A percentile compares a stretch with the other conserved stretches of the same genome.
These are phyloP conservation scores for Zygothrica quintamaculata DNA, from an alignment of 2,888 invertebrate species.

Conservation along the genomic window DNA sequence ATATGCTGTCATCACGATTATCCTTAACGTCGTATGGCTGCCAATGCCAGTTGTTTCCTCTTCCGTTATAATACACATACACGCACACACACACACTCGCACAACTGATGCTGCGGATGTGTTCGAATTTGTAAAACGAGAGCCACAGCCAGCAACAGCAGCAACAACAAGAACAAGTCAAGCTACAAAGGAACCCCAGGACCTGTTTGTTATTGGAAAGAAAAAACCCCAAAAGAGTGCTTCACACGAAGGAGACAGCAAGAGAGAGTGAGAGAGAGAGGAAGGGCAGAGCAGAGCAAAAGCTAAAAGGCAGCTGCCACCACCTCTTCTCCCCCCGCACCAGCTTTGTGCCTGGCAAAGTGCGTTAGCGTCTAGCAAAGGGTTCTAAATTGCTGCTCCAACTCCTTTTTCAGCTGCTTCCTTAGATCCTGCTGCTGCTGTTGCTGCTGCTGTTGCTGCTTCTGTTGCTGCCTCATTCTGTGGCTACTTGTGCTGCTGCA, in stretches of 20 bases:
- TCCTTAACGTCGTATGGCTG: conserved; percentile 77
- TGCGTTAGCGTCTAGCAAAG: conserved; percentile 40
- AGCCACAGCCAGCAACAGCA: conserved; percentile 45
- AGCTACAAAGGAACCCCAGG: not conserved
- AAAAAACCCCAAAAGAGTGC: conserved; percentile 31
- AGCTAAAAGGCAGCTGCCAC: conserved; percentile 32
- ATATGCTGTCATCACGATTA: conserved; percentile 81
- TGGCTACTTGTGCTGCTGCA: not conserved
- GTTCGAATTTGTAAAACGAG: conserved; percentile 79
- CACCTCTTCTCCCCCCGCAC: conserved; percentile 38
- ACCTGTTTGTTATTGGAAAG: conserved; percentile 13
- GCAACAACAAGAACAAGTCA: conserved; percentile 18
- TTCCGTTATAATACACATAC: conserved; percentile 61
- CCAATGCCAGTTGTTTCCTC: conserved; percentile 79
- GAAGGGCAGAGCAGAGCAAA: conserved; percentile 3
- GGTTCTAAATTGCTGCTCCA: not conserved
- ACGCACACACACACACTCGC: conserved; percentile 13
- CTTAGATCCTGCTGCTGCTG: no score
- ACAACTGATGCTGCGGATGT: conserved; percentile 64
- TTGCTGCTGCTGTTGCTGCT: not conserved
- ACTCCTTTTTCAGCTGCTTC: not conserved
- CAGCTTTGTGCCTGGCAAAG: conserved; percentile 14
- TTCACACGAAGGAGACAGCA: not conserved
- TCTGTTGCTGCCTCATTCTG: not conserved
- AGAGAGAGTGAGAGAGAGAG: not conserved